A percentile compares a stretch with the other conserved stretches of the same genome.
Conservation (phyloP, 2,888 invertebrate species). For the Troilus luridus region DNA sequence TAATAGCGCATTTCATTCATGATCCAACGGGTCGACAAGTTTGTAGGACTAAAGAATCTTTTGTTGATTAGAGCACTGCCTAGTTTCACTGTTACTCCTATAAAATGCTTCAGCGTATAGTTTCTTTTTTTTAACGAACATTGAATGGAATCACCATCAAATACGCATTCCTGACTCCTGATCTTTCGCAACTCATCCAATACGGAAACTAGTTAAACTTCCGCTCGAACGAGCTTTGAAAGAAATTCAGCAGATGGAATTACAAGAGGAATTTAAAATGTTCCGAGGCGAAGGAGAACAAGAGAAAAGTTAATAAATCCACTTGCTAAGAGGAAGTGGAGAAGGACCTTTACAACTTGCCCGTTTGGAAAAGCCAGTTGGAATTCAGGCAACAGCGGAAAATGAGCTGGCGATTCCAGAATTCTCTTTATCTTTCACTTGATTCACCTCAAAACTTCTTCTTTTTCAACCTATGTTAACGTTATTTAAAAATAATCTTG, state of each 20-base stretch:
- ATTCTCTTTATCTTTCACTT: slow-evolving; percentile 30
- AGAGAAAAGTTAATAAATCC: slow-evolving; percentile 33
- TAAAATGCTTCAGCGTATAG: no score
- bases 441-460: neutral
- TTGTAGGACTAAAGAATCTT: no score
- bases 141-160: neutral
- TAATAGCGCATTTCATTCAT: no score
- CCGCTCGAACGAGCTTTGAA: neutral
- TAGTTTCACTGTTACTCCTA: no score
- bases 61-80: no score
- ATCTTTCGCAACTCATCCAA: neutral
- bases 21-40: no score
- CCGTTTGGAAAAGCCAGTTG: slow-evolving; percentile 13
- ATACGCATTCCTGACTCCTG: neutral
- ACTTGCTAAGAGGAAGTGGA: neutral
- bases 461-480: neutral
- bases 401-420: neutral
- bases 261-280: slow-evolving; percentile 34
- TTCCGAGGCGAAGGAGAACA: neutral
- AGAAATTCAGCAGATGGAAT: slow-evolving; percentile 20
- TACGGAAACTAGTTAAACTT: neutral
- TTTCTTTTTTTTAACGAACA: no score
- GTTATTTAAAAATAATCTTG: neutral
- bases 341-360: slow-evolving; percentile 16
- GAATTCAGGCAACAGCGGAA: neutral